Evolutionary conservation across 2,113 vertebrate genomes (phyloP).

Genomic region (Limanda limanda): DNA sequence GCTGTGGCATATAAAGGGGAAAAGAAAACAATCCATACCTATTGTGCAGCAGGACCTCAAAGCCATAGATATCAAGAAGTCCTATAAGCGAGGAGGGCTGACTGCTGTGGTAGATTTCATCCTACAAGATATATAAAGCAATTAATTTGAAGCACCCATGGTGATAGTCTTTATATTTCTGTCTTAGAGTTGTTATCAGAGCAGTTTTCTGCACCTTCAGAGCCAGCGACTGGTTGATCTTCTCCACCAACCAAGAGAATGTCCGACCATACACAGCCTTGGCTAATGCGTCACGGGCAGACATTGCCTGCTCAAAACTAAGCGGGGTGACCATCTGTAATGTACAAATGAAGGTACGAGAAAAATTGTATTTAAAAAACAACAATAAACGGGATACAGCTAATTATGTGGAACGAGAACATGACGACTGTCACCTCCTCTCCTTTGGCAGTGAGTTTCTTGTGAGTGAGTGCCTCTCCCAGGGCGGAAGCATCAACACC

Average conservation of each 20-base stretch:
- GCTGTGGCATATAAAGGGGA: background rate
- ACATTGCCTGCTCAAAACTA: slow-evolving; percentile 93
- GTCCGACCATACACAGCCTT: slow-evolving; percentile 94
- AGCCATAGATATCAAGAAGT: slow-evolving; percentile 97
- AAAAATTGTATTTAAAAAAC: background rate
- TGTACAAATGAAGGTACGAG: background rate
- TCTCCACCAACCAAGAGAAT: slow-evolving; percentile 94
- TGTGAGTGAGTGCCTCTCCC: slow-evolving; percentile 91
- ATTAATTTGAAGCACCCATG: background rate
- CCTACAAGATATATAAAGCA: slow-evolving; percentile 76
- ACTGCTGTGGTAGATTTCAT: slow-evolving; percentile 87
- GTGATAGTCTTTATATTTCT: background rate
- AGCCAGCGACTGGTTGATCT: slow-evolving; percentile 94
- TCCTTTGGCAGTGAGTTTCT: slow-evolving; percentile 96
- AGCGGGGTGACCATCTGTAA: slow-evolving; percentile 92
- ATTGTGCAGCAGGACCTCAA: slow-evolving; percentile 96
- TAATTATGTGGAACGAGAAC: background rate
- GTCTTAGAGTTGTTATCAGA: background rate
- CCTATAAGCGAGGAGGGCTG: slow-evolving; percentile 91
- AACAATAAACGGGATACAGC: background rate
- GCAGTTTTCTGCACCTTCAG: slow-evolving; percentile 84
- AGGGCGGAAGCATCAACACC: slow-evolving; percentile 87
- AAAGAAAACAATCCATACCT: slow-evolving; percentile 79
- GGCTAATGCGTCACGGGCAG: slow-evolving; percentile 90
- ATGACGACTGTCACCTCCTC: slow-evolving; percentile 87